Evolutionary conservation across 2,113 vertebrate species (phyloP).

Genomic region (Malurus elegans): DNA sequence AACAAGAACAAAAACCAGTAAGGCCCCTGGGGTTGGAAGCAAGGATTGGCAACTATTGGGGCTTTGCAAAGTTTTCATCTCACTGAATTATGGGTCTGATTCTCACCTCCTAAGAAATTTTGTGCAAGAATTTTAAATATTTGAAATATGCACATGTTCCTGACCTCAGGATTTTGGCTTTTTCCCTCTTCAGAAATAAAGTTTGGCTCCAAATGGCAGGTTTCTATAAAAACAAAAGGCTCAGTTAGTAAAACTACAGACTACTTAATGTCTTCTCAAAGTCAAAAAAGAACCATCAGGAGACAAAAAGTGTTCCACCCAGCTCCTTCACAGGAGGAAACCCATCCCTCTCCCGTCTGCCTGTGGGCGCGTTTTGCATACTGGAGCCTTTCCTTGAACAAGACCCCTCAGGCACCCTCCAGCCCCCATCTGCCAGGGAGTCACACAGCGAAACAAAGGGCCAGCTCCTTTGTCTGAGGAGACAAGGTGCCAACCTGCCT

Average conservation of each 20-base stretch:
- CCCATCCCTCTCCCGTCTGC: background rate
- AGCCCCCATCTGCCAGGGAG: slow-evolving; percentile 46
- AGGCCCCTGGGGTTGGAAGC: background rate
- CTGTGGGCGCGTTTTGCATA: slow-evolving; percentile 19
- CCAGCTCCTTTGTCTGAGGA: slow-evolving; percentile 54
- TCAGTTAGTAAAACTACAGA: background rate
- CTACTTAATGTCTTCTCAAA: background rate
- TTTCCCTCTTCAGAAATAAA: background rate
- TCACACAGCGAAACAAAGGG: slow-evolving; percentile 49
- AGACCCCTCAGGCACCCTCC: slow-evolving; percentile 55
- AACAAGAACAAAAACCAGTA: background rate
- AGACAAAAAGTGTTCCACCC: background rate
- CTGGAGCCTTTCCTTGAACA: slow-evolving; percentile 42
- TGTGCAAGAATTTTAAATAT: background rate
- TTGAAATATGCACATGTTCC: background rate
- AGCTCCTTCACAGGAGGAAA: background rate
- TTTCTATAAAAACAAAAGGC: background rate
- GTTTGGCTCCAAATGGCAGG: background rate
- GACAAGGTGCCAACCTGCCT: slow-evolving; percentile 68
- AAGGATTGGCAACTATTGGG: background rate
- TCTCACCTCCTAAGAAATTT: background rate
- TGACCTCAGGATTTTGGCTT: background rate
- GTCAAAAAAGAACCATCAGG: background rate
- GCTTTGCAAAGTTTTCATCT: background rate
- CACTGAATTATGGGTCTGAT: background rate